Percentiles rank a stretch among this genome's conserved stretches.
These are phyloP conservation scores for Carettochelys insculpta DNA, from an alignment of 2,113 vertebrate genomes.

Conservation along the genomic window DNA sequence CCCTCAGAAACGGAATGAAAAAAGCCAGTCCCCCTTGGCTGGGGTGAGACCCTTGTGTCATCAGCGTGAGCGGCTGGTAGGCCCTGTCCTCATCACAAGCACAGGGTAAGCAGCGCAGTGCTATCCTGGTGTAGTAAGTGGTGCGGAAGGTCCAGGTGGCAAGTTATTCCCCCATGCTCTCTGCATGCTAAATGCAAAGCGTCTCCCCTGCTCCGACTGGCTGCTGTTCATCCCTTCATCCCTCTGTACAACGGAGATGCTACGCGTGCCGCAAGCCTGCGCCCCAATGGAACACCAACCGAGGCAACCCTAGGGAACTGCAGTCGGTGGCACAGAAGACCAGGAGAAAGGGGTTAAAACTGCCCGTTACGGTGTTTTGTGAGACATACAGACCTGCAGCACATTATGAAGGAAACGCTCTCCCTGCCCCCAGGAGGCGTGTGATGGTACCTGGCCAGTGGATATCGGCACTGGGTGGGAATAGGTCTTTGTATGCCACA, in stretches of 20 bases:
- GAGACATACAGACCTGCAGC: background rate
- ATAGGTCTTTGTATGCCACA: background rate
- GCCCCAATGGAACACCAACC: background rate
- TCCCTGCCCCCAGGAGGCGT: background rate
- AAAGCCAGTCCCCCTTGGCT: background rate
- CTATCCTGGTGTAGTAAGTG: background rate
- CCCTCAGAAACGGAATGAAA: background rate
- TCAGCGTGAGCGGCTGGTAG: background rate
- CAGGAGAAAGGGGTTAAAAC: background rate
- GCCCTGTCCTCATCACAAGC: too few relatives aligned
- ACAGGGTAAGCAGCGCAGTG: background rate
- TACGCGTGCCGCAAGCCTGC: background rate
- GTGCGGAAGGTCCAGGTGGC: background rate
- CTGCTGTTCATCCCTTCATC: background rate
- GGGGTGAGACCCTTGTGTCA: background rate
- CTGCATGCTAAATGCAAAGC: background rate
- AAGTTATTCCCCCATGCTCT: background rate
- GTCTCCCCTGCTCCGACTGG: background rate
- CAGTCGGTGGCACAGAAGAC: background rate
- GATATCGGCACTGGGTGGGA: background rate
- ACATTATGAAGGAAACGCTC: background rate
- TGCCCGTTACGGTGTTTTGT: background rate
- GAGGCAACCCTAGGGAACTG: background rate
- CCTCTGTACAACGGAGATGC: background rate
- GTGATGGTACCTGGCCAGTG: fast-evolving